These are phyloP conservation scores for Antennarius maculatus DNA, from an alignment of 2,797 vertebrate genomes.

Conservation along the genomic window DNA sequence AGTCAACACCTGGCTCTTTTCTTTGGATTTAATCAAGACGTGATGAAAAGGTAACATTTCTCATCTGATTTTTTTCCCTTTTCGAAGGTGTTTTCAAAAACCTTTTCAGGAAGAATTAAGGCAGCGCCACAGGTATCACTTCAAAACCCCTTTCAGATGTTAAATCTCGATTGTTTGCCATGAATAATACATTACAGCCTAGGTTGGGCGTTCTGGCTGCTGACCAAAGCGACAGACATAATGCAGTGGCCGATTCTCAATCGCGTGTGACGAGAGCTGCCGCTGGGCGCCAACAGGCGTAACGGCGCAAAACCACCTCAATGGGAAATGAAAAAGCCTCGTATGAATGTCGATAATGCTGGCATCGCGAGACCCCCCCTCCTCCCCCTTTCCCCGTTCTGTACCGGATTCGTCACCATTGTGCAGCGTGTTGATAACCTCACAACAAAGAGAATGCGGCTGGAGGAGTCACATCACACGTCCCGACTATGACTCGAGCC, in stretches of 20 bases:
- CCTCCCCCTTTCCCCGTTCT: conserved; percentile 3
- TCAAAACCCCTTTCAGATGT: conserved; percentile 71
- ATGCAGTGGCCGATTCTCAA: conserved; percentile 62
- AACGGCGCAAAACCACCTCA: conserved; percentile 47
- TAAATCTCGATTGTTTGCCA: conserved; percentile 73
- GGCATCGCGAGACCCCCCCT: conserved; percentile 29
- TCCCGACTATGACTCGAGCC: too few species aligned
- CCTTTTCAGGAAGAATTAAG: conserved; percentile 40
- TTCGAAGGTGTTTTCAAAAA: conserved; percentile 38
- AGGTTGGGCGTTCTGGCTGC: conserved; percentile 53
- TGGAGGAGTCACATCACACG: too few species aligned
- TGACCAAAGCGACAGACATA: conserved; percentile 70
- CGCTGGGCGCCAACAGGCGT: conserved; percentile 57
- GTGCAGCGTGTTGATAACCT: conserved; percentile 62
- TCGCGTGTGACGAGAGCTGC: conserved; percentile 55
- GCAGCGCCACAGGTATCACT: conserved; percentile 69
- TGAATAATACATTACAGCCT: conserved; percentile 74
- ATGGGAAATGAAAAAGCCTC: conserved; percentile 57
- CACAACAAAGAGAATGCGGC: conserved; percentile 40
- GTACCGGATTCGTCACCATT: conserved; percentile 46
- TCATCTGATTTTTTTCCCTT: neutral
- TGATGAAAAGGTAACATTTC: conserved; percentile 32
- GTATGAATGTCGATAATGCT: conserved; percentile 61
- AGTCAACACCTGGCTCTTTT: conserved; percentile 61
- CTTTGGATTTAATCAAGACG: conserved; percentile 36